Evolutionary conservation across 2,888 invertebrate genomes (phyloP).

Genomic region (Stenotaenia linearis): DNA sequence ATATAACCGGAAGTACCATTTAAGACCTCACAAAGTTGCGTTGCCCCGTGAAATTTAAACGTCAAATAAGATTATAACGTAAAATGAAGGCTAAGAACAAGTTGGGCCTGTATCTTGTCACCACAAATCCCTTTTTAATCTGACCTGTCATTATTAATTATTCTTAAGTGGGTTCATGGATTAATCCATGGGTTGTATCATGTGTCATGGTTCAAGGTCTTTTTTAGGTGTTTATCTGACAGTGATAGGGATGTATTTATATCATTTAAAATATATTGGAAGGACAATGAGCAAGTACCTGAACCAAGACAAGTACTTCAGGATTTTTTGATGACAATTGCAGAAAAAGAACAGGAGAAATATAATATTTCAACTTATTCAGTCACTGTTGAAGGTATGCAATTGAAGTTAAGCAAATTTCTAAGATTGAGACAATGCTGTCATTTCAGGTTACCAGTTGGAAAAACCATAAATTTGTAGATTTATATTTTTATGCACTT

Average conservation of each 20-base stretch:
- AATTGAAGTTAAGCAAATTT: neutral
- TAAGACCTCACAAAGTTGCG: too few relatives aligned
- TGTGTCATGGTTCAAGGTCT: neutral
- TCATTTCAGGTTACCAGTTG: neutral
- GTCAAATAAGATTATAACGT: too few relatives aligned
- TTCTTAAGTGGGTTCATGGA: neutral
- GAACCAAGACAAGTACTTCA: neutral
- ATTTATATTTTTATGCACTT: neutral
- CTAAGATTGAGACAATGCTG: neutral
- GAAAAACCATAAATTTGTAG: neutral
- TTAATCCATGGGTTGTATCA: neutral
- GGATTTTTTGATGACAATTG: neutral
- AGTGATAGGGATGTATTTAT: constrained; percentile 16
- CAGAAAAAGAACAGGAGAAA: neutral
- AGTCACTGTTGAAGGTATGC: neutral
- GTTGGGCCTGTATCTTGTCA: neutral
- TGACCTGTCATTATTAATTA: neutral
- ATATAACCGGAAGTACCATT: too few relatives aligned
- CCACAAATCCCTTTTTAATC: neutral
- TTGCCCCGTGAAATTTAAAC: too few relatives aligned
- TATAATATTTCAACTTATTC: constrained; percentile 4
- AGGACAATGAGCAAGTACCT: neutral
- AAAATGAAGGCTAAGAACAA: neutral
- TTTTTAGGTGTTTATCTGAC: constrained; percentile 1
- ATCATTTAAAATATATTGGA: constrained; percentile 1